phyloP scores from a whole-genome alignment of 2,888 invertebrate species.

The Nymphalis polychloros region DNA sequence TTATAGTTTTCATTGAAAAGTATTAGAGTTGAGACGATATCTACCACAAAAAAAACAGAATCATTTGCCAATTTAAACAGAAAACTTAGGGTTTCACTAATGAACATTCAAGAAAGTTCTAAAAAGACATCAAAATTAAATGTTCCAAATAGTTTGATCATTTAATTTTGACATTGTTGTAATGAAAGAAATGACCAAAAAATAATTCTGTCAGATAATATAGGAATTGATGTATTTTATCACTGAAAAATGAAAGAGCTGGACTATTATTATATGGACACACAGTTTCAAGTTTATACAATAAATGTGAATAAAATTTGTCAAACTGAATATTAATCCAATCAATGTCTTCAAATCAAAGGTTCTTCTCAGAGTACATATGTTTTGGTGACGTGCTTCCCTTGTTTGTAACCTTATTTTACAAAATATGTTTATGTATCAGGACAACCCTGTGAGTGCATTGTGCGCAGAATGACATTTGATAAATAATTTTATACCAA shows the following conservation, averaged over 20 bases:
- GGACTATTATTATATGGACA: background rate
- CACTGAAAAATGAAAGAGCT: background rate
- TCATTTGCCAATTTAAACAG: background rate
- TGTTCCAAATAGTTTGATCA: constrained; percentile 58
- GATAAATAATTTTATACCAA: too few species aligned
- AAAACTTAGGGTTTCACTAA: background rate
- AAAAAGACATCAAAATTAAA: constrained; percentile 47
- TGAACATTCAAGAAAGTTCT: constrained; percentile 6
- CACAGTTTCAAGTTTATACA: background rate
- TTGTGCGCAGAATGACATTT: too few species aligned
- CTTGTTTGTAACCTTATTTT: too few species aligned
- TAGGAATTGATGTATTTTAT: constrained; percentile 2
- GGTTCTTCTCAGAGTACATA: too few species aligned
- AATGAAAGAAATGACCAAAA: constrained; percentile 30
- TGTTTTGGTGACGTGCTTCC: too few species aligned
- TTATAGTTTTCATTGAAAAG: background rate
- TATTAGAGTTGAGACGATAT: constrained; percentile 1
- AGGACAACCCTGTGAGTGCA: too few species aligned
- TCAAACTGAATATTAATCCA: background rate
- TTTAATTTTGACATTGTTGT: constrained; percentile 47
- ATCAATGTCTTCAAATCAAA: too few species aligned
- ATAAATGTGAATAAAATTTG: background rate
- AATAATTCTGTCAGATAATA: background rate
- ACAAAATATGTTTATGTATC: too few species aligned
- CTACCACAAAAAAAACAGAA: background rate